A percentile compares a stretch with the other conserved stretches of the same genome.
Evolutionary conservation across 2,113 vertebrate genomes (phyloP).

Genomic region (Bombycilla garrulus): DNA sequence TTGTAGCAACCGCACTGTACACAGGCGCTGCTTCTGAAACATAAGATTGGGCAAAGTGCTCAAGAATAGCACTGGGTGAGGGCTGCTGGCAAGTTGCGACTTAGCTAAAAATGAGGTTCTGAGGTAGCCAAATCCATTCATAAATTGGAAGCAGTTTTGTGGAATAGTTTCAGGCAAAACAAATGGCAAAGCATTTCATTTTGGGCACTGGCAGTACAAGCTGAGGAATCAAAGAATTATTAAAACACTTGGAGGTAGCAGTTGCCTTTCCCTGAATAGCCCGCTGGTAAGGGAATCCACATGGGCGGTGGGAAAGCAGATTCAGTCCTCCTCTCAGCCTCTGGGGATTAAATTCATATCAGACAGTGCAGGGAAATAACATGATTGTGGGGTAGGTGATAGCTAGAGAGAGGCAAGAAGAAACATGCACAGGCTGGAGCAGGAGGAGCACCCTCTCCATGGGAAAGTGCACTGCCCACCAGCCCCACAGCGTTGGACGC

Average conservation of each 20-base stretch:
- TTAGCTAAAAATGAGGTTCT: slow-evolving; percentile 48
- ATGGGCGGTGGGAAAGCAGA: slow-evolving; percentile 9
- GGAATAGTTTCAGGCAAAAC: slow-evolving; percentile 67
- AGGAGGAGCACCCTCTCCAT: not conserved
- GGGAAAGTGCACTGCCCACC: not conserved
- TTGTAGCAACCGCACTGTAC: slow-evolving; percentile 20
- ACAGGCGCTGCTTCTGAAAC: slow-evolving; percentile 17
- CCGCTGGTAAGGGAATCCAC: not conserved
- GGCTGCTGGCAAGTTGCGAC: slow-evolving; percentile 22
- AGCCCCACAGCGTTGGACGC: not conserved
- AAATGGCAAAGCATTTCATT: slow-evolving; percentile 60
- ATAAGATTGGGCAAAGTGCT: slow-evolving; percentile 3
- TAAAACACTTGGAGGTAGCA: slow-evolving; percentile 38
- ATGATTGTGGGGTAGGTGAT: not conserved
- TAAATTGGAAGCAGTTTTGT: slow-evolving; percentile 65
- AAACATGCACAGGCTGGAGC: not conserved
- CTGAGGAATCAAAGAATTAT: slow-evolving; percentile 64
- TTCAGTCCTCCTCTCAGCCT: slow-evolving; percentile 2
- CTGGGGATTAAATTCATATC: not conserved
- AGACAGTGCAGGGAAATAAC: not conserved
- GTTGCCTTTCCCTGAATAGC: slow-evolving; percentile 37
- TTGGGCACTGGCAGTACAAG: slow-evolving; percentile 64
- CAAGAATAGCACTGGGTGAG: slow-evolving; percentile 53
- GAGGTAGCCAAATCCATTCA: slow-evolving; percentile 67
- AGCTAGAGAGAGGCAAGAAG: not conserved